Base-by-base conservation (phyloP, 2,797 vertebrate genomes). In the Buceros bicornis region DNA sequence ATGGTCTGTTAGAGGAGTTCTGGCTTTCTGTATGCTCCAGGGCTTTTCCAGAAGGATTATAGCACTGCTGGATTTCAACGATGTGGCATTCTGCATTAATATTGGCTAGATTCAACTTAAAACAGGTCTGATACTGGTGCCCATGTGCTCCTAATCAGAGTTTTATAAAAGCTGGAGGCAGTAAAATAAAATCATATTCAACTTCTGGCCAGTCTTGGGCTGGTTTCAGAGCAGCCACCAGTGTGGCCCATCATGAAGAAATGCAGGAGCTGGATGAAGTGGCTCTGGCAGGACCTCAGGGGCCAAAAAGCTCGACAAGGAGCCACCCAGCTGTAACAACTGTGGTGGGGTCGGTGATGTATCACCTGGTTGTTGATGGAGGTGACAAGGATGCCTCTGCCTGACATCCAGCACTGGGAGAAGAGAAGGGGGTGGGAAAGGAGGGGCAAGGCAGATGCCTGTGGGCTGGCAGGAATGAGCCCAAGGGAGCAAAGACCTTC, bases 301-400 rank as follows among this genome's bases (percentile, higher is more conserved):
- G 19, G 5, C 2, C 24, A 15, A 16, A 78, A 87, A 69, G 47
- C 31, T n/a, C 81, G 7, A 33, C 0, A 2, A 21, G 31, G 61
- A 42, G 10, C 26, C 56, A 58, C 9, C 5, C 33, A 42, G 20
- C 40, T 1, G 0, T 50, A 47, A 42, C 0, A 3, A 4, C 2
- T 0, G 0, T 42, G 42, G 31, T 0, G 1, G 24, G 14, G 21
- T 37, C 35, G 26, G 19, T 50, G 26, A 19, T 20, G 14, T 51
- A n/a, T 71, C 1, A 0, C 43, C 64, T 0, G 2, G 15, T 15
- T 37, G 37, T 15, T 13, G 45, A 37, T 60, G 33, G 26, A 70
- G 40, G 11, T 53, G 40, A 7, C 0, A 4, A n/a, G 47, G 31
- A 25, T 1, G 3, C 10, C 35, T 79, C 40, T 7, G 4, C 16